Base-by-base conservation (phyloP, 2,113 vertebrate species). In the Pollachius pollachius region DNA sequence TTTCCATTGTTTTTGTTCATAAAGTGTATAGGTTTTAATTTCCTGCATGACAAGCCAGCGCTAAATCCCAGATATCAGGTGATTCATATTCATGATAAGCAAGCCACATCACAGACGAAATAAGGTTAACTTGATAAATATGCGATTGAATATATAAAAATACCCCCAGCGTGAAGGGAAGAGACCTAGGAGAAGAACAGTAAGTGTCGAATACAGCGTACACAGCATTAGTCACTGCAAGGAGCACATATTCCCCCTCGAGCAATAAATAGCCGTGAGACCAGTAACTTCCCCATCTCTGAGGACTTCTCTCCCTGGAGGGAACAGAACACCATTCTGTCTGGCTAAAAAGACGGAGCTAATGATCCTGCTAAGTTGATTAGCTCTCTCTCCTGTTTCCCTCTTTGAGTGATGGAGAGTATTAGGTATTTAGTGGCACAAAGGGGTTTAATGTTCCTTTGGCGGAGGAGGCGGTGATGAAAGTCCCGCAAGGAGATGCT, bases 381-480 rank as follows among this genome's bases (percentile, higher is more conserved):
- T 87, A 73, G 62, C 21, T 68, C 75, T 81, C 71, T 83, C 81
- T 90, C 87, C 65, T 64, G 79, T 89, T 87, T 79, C 83, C 63
- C 15, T 73, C 75, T 77, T 61, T 84, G 76, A 87, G 62, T 83
- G 76, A 83, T 66, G 74, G 75, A 64, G 70, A 80, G 71, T 72
- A 76, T 76, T 71, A 77, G 67, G 83, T 78, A 83, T 88, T 90
- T 81, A 85, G 78, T 73, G 66, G 48, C 74, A 88, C 83, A 86
- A 89, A 89, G 70, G 67, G 74, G 80, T 87, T 81, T 87, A 80
- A 81, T 83, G 84, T 90, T 89, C 81, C 76, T 72, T 58, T 15
- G 15, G 68, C 71, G 71, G 73, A 61, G 76, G 54, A 61, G 76
- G 54, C 84, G 75, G 81, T 74, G 81, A 83, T 86, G 84, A 87